These are phyloP conservation scores for Cylloceria caligata DNA, from an alignment of 2,888 invertebrate species.

Conservation along the genomic window DNA sequence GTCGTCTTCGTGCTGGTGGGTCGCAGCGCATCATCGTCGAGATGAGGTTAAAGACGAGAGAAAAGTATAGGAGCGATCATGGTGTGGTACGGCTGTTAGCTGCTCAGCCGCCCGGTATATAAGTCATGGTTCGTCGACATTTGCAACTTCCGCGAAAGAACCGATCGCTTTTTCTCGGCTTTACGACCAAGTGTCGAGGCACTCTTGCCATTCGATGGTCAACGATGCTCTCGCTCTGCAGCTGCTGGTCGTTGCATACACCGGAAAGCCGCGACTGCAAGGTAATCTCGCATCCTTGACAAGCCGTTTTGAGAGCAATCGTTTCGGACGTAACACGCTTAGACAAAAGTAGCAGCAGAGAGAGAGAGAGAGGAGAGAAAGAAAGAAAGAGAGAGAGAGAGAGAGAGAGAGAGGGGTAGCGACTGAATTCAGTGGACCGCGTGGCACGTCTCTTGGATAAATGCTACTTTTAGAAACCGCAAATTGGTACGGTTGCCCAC, in stretches of 20 bases:
- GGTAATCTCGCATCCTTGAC: neutral
- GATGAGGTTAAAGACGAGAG: conserved; percentile 24
- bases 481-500: conserved; percentile 65
- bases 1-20: conserved; percentile 41
- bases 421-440: conserved; percentile 44
- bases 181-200: conserved; percentile 41
- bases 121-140: conserved; percentile 55
- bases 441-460: conserved; percentile 60
- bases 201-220: conserved; percentile 1
- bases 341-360: neutral
- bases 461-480: conserved; percentile 69
- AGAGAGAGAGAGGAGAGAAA: neutral
- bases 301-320: neutral
- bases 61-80: conserved; percentile 24
- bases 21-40: conserved; percentile 20
- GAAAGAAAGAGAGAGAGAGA: too few relatives aligned
- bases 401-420: too few relatives aligned
- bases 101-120: neutral
- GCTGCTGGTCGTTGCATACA: neutral
- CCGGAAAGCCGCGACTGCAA: neutral
- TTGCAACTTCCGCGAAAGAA: conserved; percentile 62
- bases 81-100: neutral
- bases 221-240: neutral
- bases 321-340: conserved; percentile 24
- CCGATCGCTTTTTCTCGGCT: conserved; percentile 27